phyloP scores from a whole-genome alignment of 1,140 invertebrate species.

The Bombyx mandarina region DNA sequence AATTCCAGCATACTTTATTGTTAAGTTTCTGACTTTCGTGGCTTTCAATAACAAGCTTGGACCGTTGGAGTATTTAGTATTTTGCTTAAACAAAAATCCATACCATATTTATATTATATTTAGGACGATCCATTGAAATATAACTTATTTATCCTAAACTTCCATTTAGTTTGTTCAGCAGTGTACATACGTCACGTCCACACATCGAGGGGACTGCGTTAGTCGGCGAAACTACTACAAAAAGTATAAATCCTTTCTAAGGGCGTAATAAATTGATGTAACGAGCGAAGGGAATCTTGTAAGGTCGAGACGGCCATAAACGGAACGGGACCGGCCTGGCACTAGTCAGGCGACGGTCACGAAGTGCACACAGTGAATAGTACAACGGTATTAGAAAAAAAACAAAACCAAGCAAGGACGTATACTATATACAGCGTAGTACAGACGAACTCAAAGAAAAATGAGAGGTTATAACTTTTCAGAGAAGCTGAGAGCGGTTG shows the following conservation, averaged over 20 bases:
- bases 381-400: too few species aligned
- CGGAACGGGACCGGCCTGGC: background rate
- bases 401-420: too few species aligned
- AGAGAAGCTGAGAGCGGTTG: too few species aligned
- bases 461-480: too few species aligned
- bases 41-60: too few species aligned
- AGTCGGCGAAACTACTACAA: conserved; percentile 10
- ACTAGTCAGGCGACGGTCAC: background rate
- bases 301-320: conserved; percentile 26
- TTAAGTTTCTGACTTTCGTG: too few species aligned
- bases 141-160: background rate
- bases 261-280: conserved; percentile 42
- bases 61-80: too few species aligned
- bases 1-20: too few species aligned
- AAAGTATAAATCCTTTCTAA: conserved; percentile 43
- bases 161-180: background rate
- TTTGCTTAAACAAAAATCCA: too few species aligned
- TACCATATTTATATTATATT: background rate
- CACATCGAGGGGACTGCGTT: background rate
- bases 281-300: conserved; percentile 36
- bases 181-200: background rate
- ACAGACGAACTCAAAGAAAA: too few species aligned
- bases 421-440: too few species aligned
- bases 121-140: background rate
- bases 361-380: too few species aligned